Conservation (phyloP, 1,140 invertebrate species). For the Popillia japonica region DNA sequence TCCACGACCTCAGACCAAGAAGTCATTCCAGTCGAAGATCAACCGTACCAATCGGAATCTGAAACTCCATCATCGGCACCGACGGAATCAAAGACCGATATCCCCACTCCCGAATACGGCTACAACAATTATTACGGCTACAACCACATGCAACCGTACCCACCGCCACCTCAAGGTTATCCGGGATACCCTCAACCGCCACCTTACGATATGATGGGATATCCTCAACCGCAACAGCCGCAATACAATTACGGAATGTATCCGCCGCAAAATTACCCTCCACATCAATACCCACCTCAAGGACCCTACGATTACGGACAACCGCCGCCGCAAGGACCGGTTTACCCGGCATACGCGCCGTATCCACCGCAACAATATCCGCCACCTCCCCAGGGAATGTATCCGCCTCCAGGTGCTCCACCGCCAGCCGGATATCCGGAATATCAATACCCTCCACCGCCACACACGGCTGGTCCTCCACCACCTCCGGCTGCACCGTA, state of each 20-base stretch:
- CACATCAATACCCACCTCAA: constrained; percentile 52
- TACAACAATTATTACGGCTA: constrained; percentile 56
- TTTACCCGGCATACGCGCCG: constrained; percentile 59
- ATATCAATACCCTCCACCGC: constrained; percentile 62
- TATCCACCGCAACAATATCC: constrained; percentile 65
- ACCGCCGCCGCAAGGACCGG: constrained; percentile 52
- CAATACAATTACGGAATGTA: constrained; percentile 54
- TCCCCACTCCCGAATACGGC: constrained; percentile 47
- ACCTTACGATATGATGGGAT: constrained; percentile 47
- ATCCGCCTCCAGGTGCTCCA: constrained; percentile 38
- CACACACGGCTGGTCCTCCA: constrained; percentile 48
- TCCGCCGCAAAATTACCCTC: constrained; percentile 50
- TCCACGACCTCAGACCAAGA: constrained; percentile 36
- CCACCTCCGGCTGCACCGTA: constrained; percentile 35
- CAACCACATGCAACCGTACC: constrained; percentile 50
- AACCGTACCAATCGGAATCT: constrained; percentile 38
- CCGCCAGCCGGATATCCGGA: constrained; percentile 54
- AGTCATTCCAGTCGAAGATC: constrained; percentile 38
- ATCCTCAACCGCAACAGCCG: constrained; percentile 52
- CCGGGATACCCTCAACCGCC: constrained; percentile 44
- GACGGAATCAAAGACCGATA: constrained; percentile 49
- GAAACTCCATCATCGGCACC: constrained; percentile 41
- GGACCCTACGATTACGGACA: constrained; percentile 49
- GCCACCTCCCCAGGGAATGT: constrained; percentile 56
- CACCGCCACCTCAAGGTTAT: constrained; percentile 52